phyloP scores from a whole-genome alignment of 2,113 vertebrate species.

The Meleagris gallopavo region DNA sequence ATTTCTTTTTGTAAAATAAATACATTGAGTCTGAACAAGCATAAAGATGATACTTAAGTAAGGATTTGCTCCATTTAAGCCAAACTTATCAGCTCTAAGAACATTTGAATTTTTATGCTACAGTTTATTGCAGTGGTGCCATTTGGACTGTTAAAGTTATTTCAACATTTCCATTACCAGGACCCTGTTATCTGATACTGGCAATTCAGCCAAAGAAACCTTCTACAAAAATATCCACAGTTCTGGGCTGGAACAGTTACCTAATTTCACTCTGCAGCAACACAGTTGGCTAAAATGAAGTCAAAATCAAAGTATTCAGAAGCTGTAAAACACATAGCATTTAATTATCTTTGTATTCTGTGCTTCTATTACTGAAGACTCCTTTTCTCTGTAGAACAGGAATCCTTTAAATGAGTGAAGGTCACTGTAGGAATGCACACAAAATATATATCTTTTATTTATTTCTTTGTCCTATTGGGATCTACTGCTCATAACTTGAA shows the following conservation, averaged over 20 bases:
- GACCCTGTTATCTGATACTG: neutral
- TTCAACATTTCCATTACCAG: slow-evolving; percentile 37
- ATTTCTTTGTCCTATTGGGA: neutral
- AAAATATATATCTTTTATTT: neutral
- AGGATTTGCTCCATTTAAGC: slow-evolving; percentile 35
- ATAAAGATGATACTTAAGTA: slow-evolving; percentile 26
- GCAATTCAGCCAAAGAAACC: neutral
- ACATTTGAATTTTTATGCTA: slow-evolving; percentile 14
- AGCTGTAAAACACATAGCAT: neutral
- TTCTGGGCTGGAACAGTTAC: neutral
- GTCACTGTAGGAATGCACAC: neutral
- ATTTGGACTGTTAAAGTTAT: slow-evolving; percentile 44
- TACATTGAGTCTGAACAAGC: neutral
- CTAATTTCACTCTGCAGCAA: neutral
- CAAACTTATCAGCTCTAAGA: neutral
- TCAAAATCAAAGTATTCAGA: neutral
- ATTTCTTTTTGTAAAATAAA: slow-evolving; percentile 9
- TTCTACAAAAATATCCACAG: neutral
- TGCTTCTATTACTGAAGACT: neutral
- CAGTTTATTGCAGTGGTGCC: slow-evolving; percentile 5
- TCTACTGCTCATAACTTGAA: neutral
- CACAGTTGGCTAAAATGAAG: neutral
- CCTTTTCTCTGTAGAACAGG: neutral
- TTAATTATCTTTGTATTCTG: neutral
- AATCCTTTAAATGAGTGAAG: neutral